Percentiles rank a stretch among this genome's conserved stretches.
Evolutionary conservation across 2,888 invertebrate genomes (phyloP).

Genomic region (Empis stercorea): DNA sequence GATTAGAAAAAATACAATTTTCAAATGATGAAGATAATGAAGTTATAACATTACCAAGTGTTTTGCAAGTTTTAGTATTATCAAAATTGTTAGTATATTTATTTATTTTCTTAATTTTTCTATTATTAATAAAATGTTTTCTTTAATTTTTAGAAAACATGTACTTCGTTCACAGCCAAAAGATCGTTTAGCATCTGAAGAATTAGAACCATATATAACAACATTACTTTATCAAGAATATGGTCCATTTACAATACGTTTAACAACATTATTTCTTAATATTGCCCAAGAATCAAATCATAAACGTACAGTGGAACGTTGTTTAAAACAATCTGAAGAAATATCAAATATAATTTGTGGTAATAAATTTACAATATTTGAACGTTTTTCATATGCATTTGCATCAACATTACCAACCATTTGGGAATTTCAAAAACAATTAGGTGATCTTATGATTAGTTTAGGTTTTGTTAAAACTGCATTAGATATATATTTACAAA

Average conservation of each 20-base stretch:
- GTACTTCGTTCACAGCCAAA: constrained; percentile 59
- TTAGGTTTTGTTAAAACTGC: constrained; percentile 77
- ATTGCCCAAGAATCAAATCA: constrained; percentile 64
- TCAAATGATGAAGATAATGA: constrained; percentile 42
- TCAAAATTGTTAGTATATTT: constrained; percentile 52
- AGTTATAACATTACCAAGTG: constrained; percentile 44
- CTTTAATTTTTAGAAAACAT: constrained; percentile 45
- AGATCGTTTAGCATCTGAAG: constrained; percentile 69
- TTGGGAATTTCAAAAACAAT: constrained; percentile 63
- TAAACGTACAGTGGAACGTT: constrained; percentile 73
- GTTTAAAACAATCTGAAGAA: constrained; percentile 76
- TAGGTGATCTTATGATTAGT: constrained; percentile 66
- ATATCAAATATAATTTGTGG: constrained; percentile 46
- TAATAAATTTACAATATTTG: constrained; percentile 16
- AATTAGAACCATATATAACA: constrained; percentile 64
- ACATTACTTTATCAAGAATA: constrained; percentile 48
- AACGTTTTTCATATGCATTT: constrained; percentile 51
- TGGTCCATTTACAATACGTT: constrained; percentile 64
- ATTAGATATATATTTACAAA: constrained; percentile 57
- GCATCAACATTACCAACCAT: constrained; percentile 56
- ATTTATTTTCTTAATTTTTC: neutral
- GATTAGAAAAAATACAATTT: constrained; percentile 67
- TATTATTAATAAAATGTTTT: neutral
- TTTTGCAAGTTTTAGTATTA: constrained; percentile 69
- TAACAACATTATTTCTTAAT: constrained; percentile 59